These are phyloP conservation scores for Neelides sp. DNA, from an alignment of 1,140 invertebrate species.

Conservation along the genomic window DNA sequence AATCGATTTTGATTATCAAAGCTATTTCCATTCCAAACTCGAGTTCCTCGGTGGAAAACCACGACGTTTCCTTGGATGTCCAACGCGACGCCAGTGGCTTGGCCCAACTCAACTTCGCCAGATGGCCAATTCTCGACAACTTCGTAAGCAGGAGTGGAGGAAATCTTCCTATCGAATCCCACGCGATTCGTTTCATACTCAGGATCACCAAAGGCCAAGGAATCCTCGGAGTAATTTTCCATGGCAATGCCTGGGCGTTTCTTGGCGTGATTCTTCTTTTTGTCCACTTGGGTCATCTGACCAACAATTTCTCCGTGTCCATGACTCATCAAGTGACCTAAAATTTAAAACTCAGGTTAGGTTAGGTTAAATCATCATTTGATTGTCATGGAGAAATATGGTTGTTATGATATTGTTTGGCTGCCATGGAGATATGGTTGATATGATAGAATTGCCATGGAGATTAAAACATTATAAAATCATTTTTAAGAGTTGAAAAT, in stretches of 20 bases:
- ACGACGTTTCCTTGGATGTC: constrained; percentile 58
- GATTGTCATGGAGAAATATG: not conserved
- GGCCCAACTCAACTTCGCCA: constrained; percentile 40
- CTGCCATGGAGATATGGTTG: no score
- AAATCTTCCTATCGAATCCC: no score
- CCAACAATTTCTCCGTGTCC: no score
- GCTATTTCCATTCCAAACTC: constrained; percentile 54
- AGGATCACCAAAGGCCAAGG: not conserved
- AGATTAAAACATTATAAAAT: no score
- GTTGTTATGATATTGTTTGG: constrained; percentile 22
- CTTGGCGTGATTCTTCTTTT: constrained; percentile 26
- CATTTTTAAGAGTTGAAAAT: no score
- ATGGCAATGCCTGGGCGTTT: constrained; percentile 20
- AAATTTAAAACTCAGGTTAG: no score
- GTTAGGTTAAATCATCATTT: no score
- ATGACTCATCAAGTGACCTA: no score
- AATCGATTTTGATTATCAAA: constrained; percentile 51
- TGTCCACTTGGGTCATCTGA: constrained; percentile 11
- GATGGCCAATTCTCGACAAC: constrained; percentile 15
- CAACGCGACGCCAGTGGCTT: constrained; percentile 65
- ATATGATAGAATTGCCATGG: no score
- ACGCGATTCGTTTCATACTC: not conserved
- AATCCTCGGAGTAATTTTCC: not conserved
- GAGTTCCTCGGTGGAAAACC: constrained; percentile 67
- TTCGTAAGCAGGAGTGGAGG: constrained; percentile 19